A percentile compares a stretch with the other conserved stretches of the same genome.
Evolutionary conservation across 2,888 invertebrate species (phyloP).

Genomic region (Epinotia brunnichana): DNA sequence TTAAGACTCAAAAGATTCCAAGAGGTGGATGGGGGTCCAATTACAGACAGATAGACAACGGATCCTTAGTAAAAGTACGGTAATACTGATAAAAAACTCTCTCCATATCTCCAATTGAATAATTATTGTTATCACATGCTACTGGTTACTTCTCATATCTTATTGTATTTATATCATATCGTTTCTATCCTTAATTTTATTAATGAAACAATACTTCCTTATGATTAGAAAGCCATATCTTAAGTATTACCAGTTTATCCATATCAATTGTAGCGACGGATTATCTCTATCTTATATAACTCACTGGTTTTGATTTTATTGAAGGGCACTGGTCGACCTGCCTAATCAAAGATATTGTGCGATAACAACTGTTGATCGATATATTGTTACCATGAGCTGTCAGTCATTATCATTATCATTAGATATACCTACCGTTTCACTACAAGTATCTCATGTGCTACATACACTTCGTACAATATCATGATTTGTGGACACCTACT

Average conservation of each 20-base stretch:
- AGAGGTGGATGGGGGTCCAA: too few relatives aligned
- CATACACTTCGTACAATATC: background rate
- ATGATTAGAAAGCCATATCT: background rate
- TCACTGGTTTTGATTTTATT: slow-evolving; percentile 26
- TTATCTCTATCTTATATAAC: background rate
- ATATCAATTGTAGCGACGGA: background rate
- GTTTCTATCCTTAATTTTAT: background rate
- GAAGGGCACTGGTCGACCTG: background rate
- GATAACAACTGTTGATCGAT: slow-evolving; percentile 26
- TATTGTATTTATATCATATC: background rate
- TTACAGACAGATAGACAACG: too few relatives aligned
- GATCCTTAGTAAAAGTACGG: too few relatives aligned
- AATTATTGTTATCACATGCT: background rate
- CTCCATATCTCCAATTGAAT: background rate
- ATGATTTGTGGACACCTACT: background rate
- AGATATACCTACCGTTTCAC: background rate
- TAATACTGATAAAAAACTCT: background rate
- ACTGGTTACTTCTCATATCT: background rate
- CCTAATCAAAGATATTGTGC: slow-evolving; percentile 24
- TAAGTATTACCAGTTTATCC: background rate
- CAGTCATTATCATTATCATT: background rate
- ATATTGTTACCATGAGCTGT: slow-evolving; percentile 26
- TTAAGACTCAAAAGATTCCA: too few relatives aligned
- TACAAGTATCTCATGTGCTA: background rate
- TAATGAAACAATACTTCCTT: background rate